Conservation (phyloP, 2,797 vertebrate genomes). For the Sphenopsis melanotis region DNA sequence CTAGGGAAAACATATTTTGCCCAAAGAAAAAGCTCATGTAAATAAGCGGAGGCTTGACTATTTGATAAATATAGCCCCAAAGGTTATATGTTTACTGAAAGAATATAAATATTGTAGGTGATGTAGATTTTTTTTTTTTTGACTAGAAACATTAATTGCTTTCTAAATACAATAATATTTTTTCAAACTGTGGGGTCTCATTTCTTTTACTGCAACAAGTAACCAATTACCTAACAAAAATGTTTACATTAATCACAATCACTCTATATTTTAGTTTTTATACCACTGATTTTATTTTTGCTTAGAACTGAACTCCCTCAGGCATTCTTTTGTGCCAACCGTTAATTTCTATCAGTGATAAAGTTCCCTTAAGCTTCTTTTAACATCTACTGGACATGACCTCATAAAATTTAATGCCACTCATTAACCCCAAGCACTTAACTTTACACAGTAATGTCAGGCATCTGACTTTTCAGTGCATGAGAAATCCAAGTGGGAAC, state of each 20-base stretch:
- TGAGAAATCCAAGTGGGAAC: conserved; percentile 66
- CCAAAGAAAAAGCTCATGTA: conserved; percentile 47
- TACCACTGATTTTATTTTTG: conserved; percentile 41
- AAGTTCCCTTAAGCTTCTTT: conserved; percentile 66
- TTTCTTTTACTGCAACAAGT: conserved; percentile 46
- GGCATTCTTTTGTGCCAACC: conserved; percentile 49
- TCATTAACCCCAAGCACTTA: conserved; percentile 71
- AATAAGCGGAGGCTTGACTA: conserved; percentile 51
- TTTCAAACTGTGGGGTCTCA: conserved; percentile 29
- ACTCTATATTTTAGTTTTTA: conserved; percentile 49
- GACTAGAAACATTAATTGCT: conserved; percentile 55
- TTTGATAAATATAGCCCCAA: conserved; percentile 53
- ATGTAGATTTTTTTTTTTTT: conserved; percentile 33
- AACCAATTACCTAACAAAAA: conserved; percentile 61
- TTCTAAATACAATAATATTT: conserved; percentile 50
- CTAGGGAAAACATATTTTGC: conserved; percentile 52
- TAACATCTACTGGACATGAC: conserved; percentile 64
- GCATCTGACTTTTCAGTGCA: conserved; percentile 60
- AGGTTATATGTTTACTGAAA: conserved; percentile 52
- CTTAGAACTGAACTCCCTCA: conserved; percentile 41
- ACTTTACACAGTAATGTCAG: conserved; percentile 67
- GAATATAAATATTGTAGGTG: conserved; percentile 41
- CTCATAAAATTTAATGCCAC: conserved; percentile 72
- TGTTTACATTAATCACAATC: conserved; percentile 62
- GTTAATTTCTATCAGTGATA: conserved; percentile 63